These are phyloP conservation scores for Brachionus rubens DNA, from an alignment of 1,140 invertebrate species.

Conservation along the genomic window DNA sequence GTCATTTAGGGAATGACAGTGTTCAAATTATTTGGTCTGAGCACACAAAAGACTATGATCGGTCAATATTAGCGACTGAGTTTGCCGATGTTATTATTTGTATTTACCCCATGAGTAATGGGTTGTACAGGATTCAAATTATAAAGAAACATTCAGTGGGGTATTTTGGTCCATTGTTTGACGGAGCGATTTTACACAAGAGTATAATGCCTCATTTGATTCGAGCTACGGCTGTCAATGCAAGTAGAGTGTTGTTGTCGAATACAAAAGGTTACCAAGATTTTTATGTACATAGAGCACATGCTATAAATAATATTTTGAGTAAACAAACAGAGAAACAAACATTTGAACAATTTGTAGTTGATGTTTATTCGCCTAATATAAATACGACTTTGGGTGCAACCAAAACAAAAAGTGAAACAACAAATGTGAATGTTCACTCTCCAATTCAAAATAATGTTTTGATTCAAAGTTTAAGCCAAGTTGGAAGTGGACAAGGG, in stretches of 20 bases:
- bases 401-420: no score
- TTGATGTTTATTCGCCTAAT: slow-evolving; percentile 37
- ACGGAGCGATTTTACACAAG: slow-evolving; percentile 84
- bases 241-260: slow-evolving; percentile 81
- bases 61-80: slow-evolving; percentile 95
- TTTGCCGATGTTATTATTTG: slow-evolving; percentile 98
- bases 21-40: slow-evolving; percentile 99
- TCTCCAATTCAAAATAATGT: no score
- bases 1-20: slow-evolving; percentile 96
- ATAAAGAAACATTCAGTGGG: slow-evolving; percentile 76
- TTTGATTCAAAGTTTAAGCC: no score
- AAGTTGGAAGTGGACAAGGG: no score
- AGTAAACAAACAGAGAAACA: slow-evolving; percentile 26
- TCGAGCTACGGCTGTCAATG: slow-evolving; percentile 82
- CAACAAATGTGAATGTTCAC: no score
- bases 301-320: slow-evolving; percentile 35
- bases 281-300: slow-evolving; percentile 66
- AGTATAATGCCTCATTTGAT: slow-evolving; percentile 80
- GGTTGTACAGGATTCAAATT: slow-evolving; percentile 76
- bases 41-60: slow-evolving; percentile 85
- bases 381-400: no score
- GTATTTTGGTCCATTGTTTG: slow-evolving; percentile 90
- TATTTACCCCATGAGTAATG: slow-evolving; percentile 80
- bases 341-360: slow-evolving; percentile 36
- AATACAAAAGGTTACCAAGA: slow-evolving; percentile 84